Conservation (phyloP, 1,140 invertebrate species). For the Anthonomus grandis region DNA sequence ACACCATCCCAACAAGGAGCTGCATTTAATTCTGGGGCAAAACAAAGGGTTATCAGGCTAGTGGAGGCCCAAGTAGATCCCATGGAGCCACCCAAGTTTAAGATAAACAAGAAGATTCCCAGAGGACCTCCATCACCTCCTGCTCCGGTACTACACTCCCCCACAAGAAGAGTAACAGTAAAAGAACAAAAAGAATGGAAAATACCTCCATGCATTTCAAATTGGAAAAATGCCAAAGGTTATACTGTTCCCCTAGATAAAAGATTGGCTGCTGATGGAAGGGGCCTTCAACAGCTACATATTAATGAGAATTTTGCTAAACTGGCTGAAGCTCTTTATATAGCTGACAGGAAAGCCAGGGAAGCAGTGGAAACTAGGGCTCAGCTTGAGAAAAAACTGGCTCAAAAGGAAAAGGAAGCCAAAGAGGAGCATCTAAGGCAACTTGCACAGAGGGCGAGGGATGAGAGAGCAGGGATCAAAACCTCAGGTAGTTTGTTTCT, state of each 20-base stretch:
- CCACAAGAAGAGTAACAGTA: constrained; percentile 93
- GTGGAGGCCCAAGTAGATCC: constrained; percentile 96
- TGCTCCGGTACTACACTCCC: constrained; percentile 93
- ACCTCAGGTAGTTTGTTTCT: no score
- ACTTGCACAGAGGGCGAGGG: constrained; percentile 92
- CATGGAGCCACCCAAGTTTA: constrained; percentile 97
- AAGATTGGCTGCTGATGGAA: constrained; percentile 94
- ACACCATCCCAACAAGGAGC: constrained; percentile 96
- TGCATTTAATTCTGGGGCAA: constrained; percentile 94
- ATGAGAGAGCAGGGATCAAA: constrained; percentile 87
- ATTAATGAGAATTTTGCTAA: constrained; percentile 99
- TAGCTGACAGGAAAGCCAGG: constrained; percentile 95
- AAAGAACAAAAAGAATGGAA: constrained; percentile 99
- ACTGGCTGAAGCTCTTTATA: constrained; percentile 94
- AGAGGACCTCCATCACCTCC: constrained; percentile 97
- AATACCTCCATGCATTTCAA: constrained; percentile 98
- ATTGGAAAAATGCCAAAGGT: constrained; percentile 99
- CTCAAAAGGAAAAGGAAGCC: constrained; percentile 97
- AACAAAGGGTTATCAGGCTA: constrained; percentile 96
- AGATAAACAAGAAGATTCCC: constrained; percentile 95
- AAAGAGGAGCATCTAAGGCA: constrained; percentile 93
- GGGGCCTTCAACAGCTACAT: constrained; percentile 94
- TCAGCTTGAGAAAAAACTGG: constrained; percentile 93
- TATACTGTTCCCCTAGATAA: constrained; percentile 99
- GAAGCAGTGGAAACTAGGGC: constrained; percentile 96